Evolutionary conservation across 2,888 invertebrate species (phyloP).

Genomic region (Euclidia mi): DNA sequence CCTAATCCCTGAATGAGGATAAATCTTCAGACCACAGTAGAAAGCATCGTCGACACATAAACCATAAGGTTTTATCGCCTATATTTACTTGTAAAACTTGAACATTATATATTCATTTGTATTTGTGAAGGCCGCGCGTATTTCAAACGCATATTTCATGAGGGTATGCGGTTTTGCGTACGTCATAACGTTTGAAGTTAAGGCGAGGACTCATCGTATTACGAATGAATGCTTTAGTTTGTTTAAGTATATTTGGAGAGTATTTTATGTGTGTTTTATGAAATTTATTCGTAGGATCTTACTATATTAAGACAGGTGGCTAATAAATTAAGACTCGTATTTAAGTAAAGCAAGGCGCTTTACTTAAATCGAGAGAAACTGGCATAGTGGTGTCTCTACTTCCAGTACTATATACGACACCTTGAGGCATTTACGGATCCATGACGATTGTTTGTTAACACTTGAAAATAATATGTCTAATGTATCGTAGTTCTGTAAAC

Average conservation of each 20-base stretch:
- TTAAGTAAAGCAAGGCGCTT: too few relatives aligned
- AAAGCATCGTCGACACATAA: constrained; percentile 29
- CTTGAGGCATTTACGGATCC: too few relatives aligned
- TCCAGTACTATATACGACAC: too few relatives aligned
- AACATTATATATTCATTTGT: constrained; percentile 70
- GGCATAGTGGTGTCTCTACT: too few relatives aligned
- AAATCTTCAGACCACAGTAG: constrained; percentile 37
- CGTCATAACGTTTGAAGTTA: constrained; percentile 71
- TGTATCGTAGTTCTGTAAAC: too few relatives aligned
- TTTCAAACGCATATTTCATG: constrained; percentile 83
- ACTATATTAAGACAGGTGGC: too few relatives aligned
- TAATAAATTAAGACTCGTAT: too few relatives aligned
- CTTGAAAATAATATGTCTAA: too few relatives aligned
- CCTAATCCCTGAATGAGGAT: constrained; percentile 23
- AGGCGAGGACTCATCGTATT: constrained; percentile 30
- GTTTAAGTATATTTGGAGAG: background rate
- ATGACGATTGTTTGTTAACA: too few relatives aligned
- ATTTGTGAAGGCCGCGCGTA: constrained; percentile 73
- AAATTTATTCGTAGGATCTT: too few relatives aligned
- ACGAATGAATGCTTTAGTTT: constrained; percentile 6
- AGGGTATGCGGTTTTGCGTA: constrained; percentile 69
- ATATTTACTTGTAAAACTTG: constrained; percentile 61
- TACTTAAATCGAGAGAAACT: too few relatives aligned
- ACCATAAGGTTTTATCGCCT: constrained; percentile 44
- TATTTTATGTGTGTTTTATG: too few relatives aligned